Conservation (phyloP, 2,797 vertebrate species). For the Betta splendens region DNA sequence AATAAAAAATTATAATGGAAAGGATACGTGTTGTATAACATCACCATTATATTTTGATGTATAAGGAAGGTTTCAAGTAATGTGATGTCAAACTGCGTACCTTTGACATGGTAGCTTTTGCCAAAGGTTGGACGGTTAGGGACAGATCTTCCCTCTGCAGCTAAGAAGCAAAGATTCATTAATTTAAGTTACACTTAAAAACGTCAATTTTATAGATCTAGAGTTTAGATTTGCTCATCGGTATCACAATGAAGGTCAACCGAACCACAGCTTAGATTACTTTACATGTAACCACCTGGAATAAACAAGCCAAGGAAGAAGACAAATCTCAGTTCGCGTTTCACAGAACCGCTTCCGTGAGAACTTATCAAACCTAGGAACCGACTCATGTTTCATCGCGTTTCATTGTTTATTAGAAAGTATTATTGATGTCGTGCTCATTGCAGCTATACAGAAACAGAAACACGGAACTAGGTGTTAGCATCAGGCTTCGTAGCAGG, state of each 20-base stretch:
- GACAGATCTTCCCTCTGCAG: constrained; percentile 60
- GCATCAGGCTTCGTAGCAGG: background rate
- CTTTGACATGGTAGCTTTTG: constrained; percentile 72
- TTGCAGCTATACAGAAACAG: too few species aligned
- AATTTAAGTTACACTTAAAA: too few species aligned
- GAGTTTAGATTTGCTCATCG: too few species aligned
- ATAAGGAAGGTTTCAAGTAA: too few species aligned
- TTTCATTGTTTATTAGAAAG: background rate
- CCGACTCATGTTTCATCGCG: background rate
- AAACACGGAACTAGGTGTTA: too few species aligned
- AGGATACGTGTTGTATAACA: too few species aligned
- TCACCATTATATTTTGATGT: too few species aligned
- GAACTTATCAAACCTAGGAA: background rate
- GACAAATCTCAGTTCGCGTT: background rate
- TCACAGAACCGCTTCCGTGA: background rate
- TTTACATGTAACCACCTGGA: fast-evolving
- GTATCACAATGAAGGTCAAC: too few species aligned
- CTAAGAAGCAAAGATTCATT: constrained; percentile 39
- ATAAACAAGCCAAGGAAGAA: background rate
- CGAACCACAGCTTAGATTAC: too few species aligned
- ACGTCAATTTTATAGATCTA: too few species aligned
- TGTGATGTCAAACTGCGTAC: constrained; percentile 18
- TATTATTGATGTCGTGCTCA: too few species aligned
- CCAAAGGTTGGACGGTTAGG: constrained; percentile 71
- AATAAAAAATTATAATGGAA: too few species aligned